Percentiles rank a stretch among this genome's conserved stretches.
Conservation (phyloP, 2,797 vertebrate genomes). For the Megaceryle alcyon region DNA sequence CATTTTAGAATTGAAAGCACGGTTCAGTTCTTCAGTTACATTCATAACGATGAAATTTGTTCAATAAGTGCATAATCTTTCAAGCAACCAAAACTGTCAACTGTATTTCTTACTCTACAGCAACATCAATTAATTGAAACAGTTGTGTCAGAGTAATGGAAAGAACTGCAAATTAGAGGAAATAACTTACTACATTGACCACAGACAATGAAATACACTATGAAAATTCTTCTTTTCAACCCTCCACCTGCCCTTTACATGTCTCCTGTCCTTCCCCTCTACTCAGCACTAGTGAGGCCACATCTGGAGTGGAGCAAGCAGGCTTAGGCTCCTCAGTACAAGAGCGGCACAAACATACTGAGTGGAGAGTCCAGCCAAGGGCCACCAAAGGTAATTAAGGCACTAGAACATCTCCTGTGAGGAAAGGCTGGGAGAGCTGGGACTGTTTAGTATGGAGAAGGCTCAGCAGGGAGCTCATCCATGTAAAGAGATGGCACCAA, state of each 20-base stretch:
- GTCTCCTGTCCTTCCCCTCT: neutral
- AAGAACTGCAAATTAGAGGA: neutral
- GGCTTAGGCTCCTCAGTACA: neutral
- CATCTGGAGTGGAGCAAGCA: neutral
- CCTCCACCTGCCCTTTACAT: neutral
- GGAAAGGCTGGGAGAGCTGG: neutral
- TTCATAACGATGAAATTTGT: neutral
- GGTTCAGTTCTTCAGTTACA: neutral
- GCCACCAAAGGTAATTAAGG: neutral
- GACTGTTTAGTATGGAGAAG: neutral
- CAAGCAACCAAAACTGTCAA: neutral
- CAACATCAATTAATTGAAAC: neutral
- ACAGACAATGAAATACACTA: neutral
- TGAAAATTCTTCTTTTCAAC: neutral
- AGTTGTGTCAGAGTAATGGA: neutral
- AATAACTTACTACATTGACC: neutral
- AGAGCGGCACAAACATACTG: accelerated
- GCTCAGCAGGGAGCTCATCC: neutral
- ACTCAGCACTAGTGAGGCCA: neutral
- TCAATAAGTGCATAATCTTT: neutral
- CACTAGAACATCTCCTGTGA: neutral
- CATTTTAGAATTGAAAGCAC: neutral
- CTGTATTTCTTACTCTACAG: neutral
- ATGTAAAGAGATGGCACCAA: neutral
- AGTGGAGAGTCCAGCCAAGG: neutral